These are phyloP conservation scores for Netelia melanura DNA, from an alignment of 2,888 invertebrate species.

Conservation along the genomic window DNA sequence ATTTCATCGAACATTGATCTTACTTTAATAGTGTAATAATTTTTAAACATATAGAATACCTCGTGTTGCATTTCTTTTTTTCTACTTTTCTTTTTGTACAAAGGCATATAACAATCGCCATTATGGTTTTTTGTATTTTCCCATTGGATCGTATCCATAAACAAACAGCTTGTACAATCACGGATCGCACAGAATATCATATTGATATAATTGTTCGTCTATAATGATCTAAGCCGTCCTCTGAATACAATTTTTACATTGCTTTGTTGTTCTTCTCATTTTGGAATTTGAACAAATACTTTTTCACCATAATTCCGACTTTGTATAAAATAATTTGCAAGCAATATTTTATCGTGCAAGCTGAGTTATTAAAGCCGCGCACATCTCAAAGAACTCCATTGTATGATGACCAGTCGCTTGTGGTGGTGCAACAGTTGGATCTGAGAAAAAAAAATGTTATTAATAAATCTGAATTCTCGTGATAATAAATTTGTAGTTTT, in stretches of 20 bases:
- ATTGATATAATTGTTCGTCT: conserved; percentile 45
- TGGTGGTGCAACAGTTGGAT: conserved; percentile 79
- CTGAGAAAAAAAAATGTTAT: conserved; percentile 69
- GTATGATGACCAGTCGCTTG: conserved; percentile 93
- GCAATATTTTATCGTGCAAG: conserved; percentile 91
- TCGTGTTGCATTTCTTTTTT: conserved; percentile 25
- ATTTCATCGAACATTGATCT: conserved; percentile 51
- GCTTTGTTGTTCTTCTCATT: neutral
- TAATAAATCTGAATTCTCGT: neutral
- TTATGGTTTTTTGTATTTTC: conserved; percentile 8
- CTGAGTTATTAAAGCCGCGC: conserved; percentile 98
- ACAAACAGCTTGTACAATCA: conserved; percentile 25
- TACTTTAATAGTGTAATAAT: conserved; percentile 44
- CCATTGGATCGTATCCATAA: conserved; percentile 1
- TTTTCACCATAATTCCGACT: conserved; percentile 13
- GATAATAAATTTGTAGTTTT: neutral
- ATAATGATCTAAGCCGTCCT: conserved; percentile 17
- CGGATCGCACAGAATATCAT: conserved; percentile 20
- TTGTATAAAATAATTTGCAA: conserved; percentile 37
- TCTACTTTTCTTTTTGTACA: conserved; percentile 60
- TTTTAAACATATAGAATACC: conserved; percentile 49
- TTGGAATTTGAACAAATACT: conserved; percentile 16
- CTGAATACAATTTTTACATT: conserved; percentile 52
- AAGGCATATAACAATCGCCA: conserved; percentile 59
- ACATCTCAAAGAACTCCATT: conserved; percentile 99